Evolutionary conservation across 2,113 vertebrate genomes (phyloP).

Genomic region (Xiphophorus couchianus): DNA sequence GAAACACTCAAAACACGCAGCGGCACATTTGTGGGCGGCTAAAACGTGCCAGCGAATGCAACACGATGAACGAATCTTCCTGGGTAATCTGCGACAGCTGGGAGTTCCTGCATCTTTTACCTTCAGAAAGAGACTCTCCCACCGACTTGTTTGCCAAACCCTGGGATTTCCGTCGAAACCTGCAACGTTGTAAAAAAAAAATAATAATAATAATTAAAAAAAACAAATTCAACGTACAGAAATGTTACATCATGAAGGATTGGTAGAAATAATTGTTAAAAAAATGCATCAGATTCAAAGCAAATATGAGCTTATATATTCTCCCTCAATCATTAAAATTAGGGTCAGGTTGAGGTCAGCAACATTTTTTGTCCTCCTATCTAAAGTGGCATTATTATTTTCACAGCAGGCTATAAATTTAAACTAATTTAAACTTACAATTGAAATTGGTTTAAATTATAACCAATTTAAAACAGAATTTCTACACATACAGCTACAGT

Average conservation of each 20-base stretch:
- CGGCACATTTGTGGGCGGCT: background rate
- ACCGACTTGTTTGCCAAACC: slow-evolving; percentile 63
- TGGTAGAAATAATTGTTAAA: too few relatives aligned
- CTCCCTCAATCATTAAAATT: too few relatives aligned
- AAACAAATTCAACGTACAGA: too few relatives aligned
- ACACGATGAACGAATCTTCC: background rate
- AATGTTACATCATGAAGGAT: too few relatives aligned
- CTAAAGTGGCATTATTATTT: too few relatives aligned
- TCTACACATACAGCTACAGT: too few relatives aligned
- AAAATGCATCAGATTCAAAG: background rate
- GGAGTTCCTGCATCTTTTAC: slow-evolving; percentile 52
- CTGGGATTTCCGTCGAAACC: slow-evolving; percentile 80
- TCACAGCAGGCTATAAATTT: too few relatives aligned
- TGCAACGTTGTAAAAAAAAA: slow-evolving; percentile 44
- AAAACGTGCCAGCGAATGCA: background rate
- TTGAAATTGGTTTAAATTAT: too few relatives aligned
- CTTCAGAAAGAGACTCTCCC: slow-evolving; percentile 77
- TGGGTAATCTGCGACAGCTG: background rate
- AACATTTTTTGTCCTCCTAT: too few relatives aligned
- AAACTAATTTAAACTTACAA: too few relatives aligned
- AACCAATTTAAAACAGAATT: too few relatives aligned
- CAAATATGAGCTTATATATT: background rate
- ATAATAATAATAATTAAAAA: background rate
- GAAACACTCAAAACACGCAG: background rate
- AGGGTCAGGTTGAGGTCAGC: too few relatives aligned